Evolutionary conservation across 2,113 vertebrate species (phyloP), one percentile per base, ranked within the genome.

Genomic region (Hippoglossus stenolepis): DNA sequence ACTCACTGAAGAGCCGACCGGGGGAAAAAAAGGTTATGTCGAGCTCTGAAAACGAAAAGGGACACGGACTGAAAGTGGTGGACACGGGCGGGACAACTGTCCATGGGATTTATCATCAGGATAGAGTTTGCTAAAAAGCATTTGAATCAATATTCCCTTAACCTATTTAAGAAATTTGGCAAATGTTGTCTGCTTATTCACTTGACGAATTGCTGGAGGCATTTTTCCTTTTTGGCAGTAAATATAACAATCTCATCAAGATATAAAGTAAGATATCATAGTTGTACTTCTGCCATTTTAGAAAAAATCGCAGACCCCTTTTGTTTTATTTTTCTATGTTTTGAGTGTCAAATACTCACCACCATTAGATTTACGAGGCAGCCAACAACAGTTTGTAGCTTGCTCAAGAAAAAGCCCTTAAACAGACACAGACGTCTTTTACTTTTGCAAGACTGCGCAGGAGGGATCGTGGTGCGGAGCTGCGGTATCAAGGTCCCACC

Each of bases 61-160:
- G 7, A 54, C 35, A 49, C 26, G 17, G 28, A 64, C 62, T 65
- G 57, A 43, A 77, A 67, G 26, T 13, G 49, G 47, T 31, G 28
- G 11, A 45, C 28, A 45, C 51, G 0, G 28, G 5, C 54, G 11
- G 18, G 10, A 40, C 28, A 62, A 23, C n/a, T 15, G 57, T 45
- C 47, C 35, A 28, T 69, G 38, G 54, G 45, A 14, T 74, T 70
- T 67, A 61, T 40, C 21, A 24, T 49, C 5, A 70, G 28, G n/a
- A n/a, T 60, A 18, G 49, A 53, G 14, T 73, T 57, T 56, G 26
- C 26, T 67, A 53, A 43, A 64, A 49, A 56, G 43, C 23, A 49
- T 79, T 58, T 79, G 17, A 70, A 82, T 71, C 20, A 70, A 9
- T 63, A 53, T 71, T 73, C 24, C 38, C 59, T 61, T 15, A 20